phyloP scores from a whole-genome alignment of 2,797 vertebrate genomes.

The Australoheros facetus region DNA sequence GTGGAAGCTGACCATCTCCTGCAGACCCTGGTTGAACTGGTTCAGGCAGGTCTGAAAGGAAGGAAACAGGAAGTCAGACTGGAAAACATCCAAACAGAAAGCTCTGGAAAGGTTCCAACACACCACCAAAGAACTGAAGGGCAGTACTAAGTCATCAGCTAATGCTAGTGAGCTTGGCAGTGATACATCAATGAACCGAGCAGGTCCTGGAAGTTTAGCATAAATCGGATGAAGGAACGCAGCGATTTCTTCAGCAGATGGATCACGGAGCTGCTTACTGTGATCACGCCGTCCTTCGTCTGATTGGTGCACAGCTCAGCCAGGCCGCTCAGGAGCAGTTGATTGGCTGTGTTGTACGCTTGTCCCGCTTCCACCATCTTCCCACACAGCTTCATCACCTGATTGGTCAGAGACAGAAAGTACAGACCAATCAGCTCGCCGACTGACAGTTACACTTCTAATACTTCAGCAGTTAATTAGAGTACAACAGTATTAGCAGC shows the following conservation, averaged over 20 bases:
- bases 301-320: conserved; percentile 68
- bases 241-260: background rate
- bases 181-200: background rate
- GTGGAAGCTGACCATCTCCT: conserved; percentile 82
- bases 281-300: conserved; percentile 58
- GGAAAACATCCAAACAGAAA: conserved; percentile 27
- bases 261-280: conserved; percentile 35
- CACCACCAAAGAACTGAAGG: background rate
- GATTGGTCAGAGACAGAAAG: conserved; percentile 32
- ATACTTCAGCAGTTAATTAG: background rate
- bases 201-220: background rate
- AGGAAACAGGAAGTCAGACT: conserved; percentile 42
- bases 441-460: background rate
- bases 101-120: background rate
- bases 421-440: background rate
- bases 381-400: conserved; percentile 79
- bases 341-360: conserved; percentile 75
- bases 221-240: rapidly evolving
- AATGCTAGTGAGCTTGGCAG: background rate
- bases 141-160: background rate
- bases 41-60: conserved; percentile 72
- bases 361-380: conserved; percentile 83
- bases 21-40: conserved; percentile 80
- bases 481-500: too few relatives aligned
- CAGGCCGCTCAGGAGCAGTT: conserved; percentile 76